Percentiles rank a stretch among this genome's conserved stretches.
Evolutionary conservation across 2,888 invertebrate species (phyloP).

Genomic region (Alviniconcha strummeri): DNA sequence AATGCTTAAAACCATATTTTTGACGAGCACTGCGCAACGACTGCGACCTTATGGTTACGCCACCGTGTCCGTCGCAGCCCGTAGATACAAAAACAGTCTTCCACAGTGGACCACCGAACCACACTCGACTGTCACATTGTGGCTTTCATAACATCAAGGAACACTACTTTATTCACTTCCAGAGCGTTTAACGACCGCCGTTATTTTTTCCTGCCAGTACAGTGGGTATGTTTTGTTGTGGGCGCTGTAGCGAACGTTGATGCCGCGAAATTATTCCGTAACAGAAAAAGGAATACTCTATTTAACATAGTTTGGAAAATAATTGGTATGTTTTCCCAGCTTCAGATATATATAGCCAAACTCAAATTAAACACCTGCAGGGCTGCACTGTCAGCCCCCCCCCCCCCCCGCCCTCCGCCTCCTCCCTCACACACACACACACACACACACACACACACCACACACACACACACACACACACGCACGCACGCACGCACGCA

Average conservation of each 20-base stretch:
- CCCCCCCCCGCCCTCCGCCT: neutral
- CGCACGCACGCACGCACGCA: neutral
- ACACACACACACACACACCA: slow-evolving; percentile 2
- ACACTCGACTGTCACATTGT: neutral
- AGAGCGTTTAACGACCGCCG: no score
- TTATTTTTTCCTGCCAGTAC: no score
- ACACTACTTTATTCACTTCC: no score
- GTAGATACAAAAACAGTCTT: neutral
- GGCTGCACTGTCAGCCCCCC: neutral
- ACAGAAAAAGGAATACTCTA: no score
- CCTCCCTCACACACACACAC: neutral
- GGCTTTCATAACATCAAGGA: no score
- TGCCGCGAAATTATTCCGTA: no score
- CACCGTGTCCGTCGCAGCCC: neutral
- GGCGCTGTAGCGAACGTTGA: no score
- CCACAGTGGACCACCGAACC: neutral
- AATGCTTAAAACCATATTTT: neutral
- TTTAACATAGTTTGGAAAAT: no score
- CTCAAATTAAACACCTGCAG: neutral
- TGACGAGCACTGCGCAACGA: neutral
- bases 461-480: neutral
- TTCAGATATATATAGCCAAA: neutral
- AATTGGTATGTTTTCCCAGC: no score
- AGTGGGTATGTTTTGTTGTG: no score
- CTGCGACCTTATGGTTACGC: no score